Percentiles rank a stretch among this genome's conserved stretches.
phyloP scores from a whole-genome alignment of 2,888 invertebrate species.

The Drosophila melanosoma region DNA sequence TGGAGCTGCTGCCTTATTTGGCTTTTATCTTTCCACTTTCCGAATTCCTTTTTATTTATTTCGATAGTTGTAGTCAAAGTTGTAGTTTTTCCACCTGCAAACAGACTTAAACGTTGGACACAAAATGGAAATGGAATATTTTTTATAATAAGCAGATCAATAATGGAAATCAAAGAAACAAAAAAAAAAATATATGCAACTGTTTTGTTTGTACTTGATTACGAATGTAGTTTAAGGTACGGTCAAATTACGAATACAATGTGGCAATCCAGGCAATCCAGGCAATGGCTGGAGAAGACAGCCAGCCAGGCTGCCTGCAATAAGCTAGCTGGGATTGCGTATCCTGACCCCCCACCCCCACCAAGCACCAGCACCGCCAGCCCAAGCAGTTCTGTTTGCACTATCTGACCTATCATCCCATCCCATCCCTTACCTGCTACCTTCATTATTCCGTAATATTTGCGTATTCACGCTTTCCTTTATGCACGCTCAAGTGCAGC shows the following conservation, averaged over 20 bases:
- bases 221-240: slow-evolving; percentile 61
- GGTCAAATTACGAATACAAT: slow-evolving; percentile 25
- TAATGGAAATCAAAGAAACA: slow-evolving; percentile 5
- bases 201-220: slow-evolving; percentile 65
- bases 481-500: slow-evolving; percentile 55
- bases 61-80: slow-evolving; percentile 28
- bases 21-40: background rate
- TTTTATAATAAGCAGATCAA: slow-evolving; percentile 54
- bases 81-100: slow-evolving; percentile 25
- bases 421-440: background rate
- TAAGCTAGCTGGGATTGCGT: slow-evolving; percentile 10
- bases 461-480: slow-evolving; percentile 66
- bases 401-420: background rate
- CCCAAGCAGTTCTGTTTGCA: background rate
- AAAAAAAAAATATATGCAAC: slow-evolving; percentile 45
- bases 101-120: slow-evolving; percentile 34
- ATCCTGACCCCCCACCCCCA: background rate
- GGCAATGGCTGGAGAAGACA: slow-evolving; percentile 6
- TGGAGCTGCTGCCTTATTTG: slow-evolving; percentile 8
- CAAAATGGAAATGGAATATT: slow-evolving; percentile 42
- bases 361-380: background rate
- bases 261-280: slow-evolving; percentile 46
- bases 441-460: slow-evolving; percentile 63
- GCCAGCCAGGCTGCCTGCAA: background rate
- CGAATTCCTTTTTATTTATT: slow-evolving; percentile 1